Base-by-base conservation (phyloP, 2,888 invertebrate genomes). In the Ferdinandea cuprea region DNA sequence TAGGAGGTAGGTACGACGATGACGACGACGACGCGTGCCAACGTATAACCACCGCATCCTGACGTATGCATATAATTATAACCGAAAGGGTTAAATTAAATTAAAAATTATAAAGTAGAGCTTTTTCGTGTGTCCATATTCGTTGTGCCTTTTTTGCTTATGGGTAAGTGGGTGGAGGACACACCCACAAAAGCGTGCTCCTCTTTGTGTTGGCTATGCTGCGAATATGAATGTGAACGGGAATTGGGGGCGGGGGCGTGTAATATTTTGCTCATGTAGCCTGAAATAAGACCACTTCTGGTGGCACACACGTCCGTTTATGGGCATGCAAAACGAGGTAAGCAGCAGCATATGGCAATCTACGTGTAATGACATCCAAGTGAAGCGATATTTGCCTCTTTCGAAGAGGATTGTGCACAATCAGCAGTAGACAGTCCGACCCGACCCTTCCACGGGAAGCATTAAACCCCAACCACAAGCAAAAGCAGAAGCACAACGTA, bases 51-150 rank as follows among this genome's bases (percentile, higher is more conserved):
- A 48, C 69, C 81, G 46, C 65, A 76, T 58, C 63, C 74, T 54
- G 32, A 50, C 56, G 68, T 48, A 37, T 83, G 83, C 78, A 83
- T 77, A 66, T 78, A 68, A 77, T 78, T 73, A 78, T 68, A 83
- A 68, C 78, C 56, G 17, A 63, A 83, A 78, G 72, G 83, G 83
- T 78, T 73, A 78, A 83, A 83, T 83, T 83, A 83, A 83, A 83
- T 83, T 83, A 83, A 83, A 78, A 83, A 83, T 83, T 83, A 78
- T 83, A 77, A 78, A 73, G 72, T 46, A n/a, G 68, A 63, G 68
- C 48, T 72, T 73, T 56, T 66, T 46, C 65, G 59, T 72, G 61
- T 83, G 77, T 77, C 77, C 77, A 71, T 66, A 68, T 65, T 61
- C 52, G 50, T 42, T 71, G 28, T 44, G 58, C 40, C 28, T 40